Conservation (phyloP, 2,888 invertebrate species). For the Acrobasis suavella region DNA sequence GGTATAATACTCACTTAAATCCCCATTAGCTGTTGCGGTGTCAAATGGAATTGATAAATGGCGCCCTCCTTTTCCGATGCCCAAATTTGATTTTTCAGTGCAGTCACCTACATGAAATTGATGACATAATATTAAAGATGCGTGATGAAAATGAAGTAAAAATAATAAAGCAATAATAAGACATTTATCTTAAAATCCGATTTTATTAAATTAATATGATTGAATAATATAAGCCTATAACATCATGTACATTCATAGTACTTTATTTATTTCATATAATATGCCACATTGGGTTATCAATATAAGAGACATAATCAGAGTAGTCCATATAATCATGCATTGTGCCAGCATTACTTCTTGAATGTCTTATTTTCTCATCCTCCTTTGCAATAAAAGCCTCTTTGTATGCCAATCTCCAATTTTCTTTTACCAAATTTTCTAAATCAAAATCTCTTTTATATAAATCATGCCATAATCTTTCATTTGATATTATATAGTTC, state of each 20-base stretch:
- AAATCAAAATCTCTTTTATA: slow-evolving; percentile 58
- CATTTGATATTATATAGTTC: slow-evolving; percentile 49
- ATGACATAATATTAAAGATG: slow-evolving; percentile 29
- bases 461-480: slow-evolving; percentile 64
- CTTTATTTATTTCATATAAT: slow-evolving; percentile 37
- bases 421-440: slow-evolving; percentile 35
- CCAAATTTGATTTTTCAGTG: slow-evolving; percentile 59
- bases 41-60: slow-evolving; percentile 77
- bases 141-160: not conserved
- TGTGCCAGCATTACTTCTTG: slow-evolving; percentile 40
- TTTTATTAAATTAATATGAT: not conserved
- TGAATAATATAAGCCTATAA: not conserved
- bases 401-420: slow-evolving; percentile 61
- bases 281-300: slow-evolving; percentile 70
- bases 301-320: slow-evolving; percentile 61
- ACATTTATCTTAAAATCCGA: not conserved
- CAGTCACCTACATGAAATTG: slow-evolving; percentile 63
- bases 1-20: slow-evolving; percentile 63
- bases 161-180: not conserved
- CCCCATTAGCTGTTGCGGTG: slow-evolving; percentile 68
- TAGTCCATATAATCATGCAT: slow-evolving; percentile 66
- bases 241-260: not conserved
- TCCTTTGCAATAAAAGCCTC: slow-evolving; percentile 42
- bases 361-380: slow-evolving; percentile 36
- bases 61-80: slow-evolving; percentile 65